phyloP scores from a whole-genome alignment of 2,888 invertebrate genomes.

The Taphrorychus bicolor region DNA sequence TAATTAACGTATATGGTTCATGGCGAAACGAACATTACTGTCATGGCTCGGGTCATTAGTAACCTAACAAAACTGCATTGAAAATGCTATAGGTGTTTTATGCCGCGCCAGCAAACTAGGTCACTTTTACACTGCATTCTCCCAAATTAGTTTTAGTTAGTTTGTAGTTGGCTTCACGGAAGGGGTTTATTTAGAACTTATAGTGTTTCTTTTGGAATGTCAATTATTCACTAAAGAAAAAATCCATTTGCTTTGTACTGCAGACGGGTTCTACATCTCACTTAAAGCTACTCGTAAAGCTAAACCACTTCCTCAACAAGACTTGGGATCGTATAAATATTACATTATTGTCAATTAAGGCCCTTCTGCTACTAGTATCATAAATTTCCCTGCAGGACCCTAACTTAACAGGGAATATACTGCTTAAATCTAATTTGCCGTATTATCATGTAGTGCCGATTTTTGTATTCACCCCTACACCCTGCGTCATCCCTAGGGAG shows the following conservation, averaged over 20 bases:
- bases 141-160: not conserved
- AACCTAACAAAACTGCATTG: not conserved
- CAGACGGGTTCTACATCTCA: not conserved
- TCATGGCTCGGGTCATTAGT: not conserved
- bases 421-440: constrained; percentile 2
- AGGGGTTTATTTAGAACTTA: not conserved
- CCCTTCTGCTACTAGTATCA: constrained; percentile 16
- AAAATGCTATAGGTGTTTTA: not conserved
- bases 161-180: not conserved
- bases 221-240: not conserved
- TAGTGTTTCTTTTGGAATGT: not conserved
- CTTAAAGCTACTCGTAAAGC: not conserved
- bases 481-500: not conserved
- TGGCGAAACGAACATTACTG: not conserved
- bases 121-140: not conserved
- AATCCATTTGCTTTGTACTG: no score
- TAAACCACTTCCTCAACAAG: not conserved
- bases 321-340: constrained; percentile 13
- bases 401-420: constrained; percentile 21
- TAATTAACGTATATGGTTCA: not conserved
- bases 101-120: not conserved
- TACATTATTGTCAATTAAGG: constrained; percentile 32
- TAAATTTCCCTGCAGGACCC: constrained; percentile 20
- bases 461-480: constrained; percentile 10
- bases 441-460: constrained; percentile 3